Evolutionary conservation across 2,113 vertebrate species (phyloP).

Genomic region (Neomonachus schauinslandi): DNA sequence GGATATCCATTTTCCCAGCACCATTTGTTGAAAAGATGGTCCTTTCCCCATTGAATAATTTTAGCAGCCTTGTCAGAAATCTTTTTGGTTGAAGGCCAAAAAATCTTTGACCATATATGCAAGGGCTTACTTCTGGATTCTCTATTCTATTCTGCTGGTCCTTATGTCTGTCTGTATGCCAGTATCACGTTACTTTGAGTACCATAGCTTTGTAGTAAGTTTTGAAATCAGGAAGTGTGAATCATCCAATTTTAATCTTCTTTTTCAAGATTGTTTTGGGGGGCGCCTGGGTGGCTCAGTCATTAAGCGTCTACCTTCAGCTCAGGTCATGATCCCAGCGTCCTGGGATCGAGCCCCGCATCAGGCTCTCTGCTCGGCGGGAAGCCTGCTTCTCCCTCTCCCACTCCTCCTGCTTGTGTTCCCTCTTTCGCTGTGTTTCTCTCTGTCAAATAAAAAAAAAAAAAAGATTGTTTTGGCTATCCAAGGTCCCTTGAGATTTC

Average conservation of each 20-base stretch:
- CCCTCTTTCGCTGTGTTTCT: no score
- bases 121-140: not conserved
- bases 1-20: not conserved
- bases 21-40: not conserved
- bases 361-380: no score
- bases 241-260: not conserved
- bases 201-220: not conserved
- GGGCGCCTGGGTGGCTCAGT: no score
- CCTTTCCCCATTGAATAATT: not conserved
- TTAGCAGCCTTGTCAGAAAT: conserved; percentile 10
- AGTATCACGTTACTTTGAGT: not conserved
- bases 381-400: no score
- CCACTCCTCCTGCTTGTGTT: no score
- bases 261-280: not conserved
- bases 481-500: not conserved
- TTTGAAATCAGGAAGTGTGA: not conserved
- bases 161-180: not conserved
- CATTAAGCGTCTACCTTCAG: no score
- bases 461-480: not conserved
- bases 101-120: not conserved
- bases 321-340: no score
- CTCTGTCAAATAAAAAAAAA: no score
- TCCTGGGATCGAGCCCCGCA: no score
- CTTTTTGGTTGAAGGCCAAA: not conserved
- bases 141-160: not conserved